Percentiles rank a stretch among this genome's conserved stretches.
Conservation (phyloP, 2,797 vertebrate genomes). For the Myotis daubentonii region DNA sequence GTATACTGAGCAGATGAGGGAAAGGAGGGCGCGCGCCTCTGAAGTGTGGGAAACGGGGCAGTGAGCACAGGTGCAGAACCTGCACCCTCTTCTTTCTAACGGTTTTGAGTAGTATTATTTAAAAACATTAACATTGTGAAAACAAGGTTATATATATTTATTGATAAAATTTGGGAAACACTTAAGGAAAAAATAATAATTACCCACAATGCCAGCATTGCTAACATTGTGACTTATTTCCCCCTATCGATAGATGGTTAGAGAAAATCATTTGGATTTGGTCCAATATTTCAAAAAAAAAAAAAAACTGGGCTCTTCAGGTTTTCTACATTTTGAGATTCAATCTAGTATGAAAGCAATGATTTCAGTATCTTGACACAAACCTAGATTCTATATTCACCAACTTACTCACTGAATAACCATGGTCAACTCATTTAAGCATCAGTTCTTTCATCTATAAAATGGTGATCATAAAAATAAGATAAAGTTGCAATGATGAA, state of each 20-base stretch:
- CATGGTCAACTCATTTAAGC: neutral
- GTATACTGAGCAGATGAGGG: neutral
- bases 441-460: neutral
- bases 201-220: neutral
- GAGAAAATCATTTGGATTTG: neutral
- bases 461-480: neutral
- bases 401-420: neutral
- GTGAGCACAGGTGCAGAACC: neutral
- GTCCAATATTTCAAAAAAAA: neutral
- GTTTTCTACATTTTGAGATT: constrained; percentile 45
- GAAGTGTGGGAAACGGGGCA: neutral
- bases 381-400: neutral
- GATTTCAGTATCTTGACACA: neutral
- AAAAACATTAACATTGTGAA: neutral
- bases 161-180: neutral
- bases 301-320: neutral
- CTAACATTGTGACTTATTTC: neutral
- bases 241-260: neutral
- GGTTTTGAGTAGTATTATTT: neutral
- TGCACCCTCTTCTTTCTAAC: neutral
- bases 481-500: neutral
- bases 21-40: neutral
- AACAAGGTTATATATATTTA: neutral
- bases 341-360: neutral
- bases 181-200: neutral